A percentile compares a stretch with the other conserved stretches of the same genome.
Conservation (phyloP, 2,797 vertebrate species). For the Emys orbicularis region DNA sequence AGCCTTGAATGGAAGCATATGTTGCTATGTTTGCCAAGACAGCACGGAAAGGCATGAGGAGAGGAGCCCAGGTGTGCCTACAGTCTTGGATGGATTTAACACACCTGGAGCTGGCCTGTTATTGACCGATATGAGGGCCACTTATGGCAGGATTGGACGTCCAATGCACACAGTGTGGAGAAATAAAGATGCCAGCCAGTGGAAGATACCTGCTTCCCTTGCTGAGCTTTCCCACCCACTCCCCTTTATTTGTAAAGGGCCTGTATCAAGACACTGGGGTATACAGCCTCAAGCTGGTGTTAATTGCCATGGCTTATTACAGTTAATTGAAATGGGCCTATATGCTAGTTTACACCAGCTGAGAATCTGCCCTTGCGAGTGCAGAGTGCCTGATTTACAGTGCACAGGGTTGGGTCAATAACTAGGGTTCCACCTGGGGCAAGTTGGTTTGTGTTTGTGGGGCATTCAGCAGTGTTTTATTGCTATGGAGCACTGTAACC, state of each 20-base stretch:
- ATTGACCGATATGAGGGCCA: not conserved
- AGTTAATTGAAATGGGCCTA: not conserved
- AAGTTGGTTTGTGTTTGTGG: not conserved
- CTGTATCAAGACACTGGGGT: not conserved
- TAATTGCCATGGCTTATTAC: not conserved
- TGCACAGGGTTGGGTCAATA: not conserved
- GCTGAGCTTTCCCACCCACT: accelerated
- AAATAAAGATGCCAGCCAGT: not conserved
- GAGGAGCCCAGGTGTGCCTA: not conserved
- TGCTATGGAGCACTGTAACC: not conserved
- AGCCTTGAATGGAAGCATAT: not conserved
- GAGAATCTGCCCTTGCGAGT: not conserved
- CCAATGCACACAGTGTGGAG: not conserved
- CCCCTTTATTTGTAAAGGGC: not conserved
- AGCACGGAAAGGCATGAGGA: not conserved
- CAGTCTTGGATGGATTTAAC: not conserved
- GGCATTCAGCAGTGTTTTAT: not conserved
- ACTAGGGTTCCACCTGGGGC: not conserved
- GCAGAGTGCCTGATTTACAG: not conserved
- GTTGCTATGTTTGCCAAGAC: not conserved
- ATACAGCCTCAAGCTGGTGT: not conserved
- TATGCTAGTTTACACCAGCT: conserved; percentile 9
- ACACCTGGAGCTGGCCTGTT: not conserved
- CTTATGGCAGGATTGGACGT: not conserved
- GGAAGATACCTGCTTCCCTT: not conserved